These are phyloP conservation scores for Laodelphax striatellus DNA, from an alignment of 1,140 invertebrate genomes.

Conservation along the genomic window DNA sequence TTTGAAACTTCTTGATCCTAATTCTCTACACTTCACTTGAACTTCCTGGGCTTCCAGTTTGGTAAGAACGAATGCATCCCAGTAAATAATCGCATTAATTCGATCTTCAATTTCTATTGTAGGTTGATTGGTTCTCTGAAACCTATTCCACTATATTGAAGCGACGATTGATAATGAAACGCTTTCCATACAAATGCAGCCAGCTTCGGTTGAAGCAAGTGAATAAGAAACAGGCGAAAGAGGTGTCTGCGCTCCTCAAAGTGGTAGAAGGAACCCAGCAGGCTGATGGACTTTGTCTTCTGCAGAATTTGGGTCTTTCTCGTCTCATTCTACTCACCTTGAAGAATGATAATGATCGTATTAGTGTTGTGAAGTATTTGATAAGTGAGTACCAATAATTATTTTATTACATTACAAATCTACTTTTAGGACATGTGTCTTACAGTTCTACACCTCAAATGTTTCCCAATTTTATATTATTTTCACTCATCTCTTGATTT, in stretches of 20 bases:
- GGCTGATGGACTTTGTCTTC: neutral
- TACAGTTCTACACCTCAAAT: no score
- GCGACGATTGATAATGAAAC: neutral
- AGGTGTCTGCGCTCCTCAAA: neutral
- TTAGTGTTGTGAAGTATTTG: neutral
- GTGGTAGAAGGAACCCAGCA: neutral
- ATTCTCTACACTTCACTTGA: no score
- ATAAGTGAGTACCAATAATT: neutral
- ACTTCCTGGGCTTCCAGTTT: no score
- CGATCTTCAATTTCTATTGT: no score
- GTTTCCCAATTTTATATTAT: no score
- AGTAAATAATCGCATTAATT: no score
- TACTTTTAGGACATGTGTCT: no score
- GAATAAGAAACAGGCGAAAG: neutral
- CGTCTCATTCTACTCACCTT: neutral
- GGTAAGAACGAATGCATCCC: no score
- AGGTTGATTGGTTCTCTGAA: neutral
- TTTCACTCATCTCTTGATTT: no score
- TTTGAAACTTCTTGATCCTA: no score
- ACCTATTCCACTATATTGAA: neutral
- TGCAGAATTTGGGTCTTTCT: neutral
- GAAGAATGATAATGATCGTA: neutral
- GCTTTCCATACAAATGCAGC: neutral
- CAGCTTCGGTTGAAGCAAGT: neutral
- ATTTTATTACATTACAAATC: no score